These are phyloP conservation scores for Montipora cactus DNA, from an alignment of 64 coral and sea anemone species.

Conservation along the genomic window DNA sequence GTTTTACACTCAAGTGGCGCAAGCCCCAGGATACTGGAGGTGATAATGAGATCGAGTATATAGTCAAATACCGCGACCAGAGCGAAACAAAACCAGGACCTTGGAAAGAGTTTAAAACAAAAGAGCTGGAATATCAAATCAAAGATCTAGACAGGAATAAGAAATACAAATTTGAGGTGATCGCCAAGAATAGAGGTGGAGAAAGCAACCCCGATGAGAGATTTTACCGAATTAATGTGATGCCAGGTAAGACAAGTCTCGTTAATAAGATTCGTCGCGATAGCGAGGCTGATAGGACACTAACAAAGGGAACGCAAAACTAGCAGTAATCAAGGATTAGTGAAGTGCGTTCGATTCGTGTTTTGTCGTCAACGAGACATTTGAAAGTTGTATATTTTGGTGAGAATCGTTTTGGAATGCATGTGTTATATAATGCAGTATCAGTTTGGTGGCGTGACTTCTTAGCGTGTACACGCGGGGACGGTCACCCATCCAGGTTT, in stretches of 20 bases:
- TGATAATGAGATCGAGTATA: conserved; percentile 37
- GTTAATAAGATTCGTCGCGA: too few species aligned
- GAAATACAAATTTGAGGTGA: conserved; percentile 23
- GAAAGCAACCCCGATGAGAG: neutral
- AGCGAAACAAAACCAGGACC: neutral
- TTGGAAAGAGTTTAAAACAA: neutral
- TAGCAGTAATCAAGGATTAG: neutral
- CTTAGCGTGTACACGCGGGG: too few species aligned
- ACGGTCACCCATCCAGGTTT: too few species aligned
- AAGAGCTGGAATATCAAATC: neutral
- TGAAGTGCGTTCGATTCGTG: too few species aligned
- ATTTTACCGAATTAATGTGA: neutral
- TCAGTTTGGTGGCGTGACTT: too few species aligned
- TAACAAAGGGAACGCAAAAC: too few species aligned
- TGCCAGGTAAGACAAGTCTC: too few species aligned
- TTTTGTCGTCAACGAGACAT: too few species aligned
- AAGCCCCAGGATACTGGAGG: conserved; percentile 34
- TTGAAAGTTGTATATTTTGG: too few species aligned
- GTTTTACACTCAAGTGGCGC: conserved; percentile 54
- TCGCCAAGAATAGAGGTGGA: neutral
- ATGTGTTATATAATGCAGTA: too few species aligned
- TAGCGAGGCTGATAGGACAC: too few species aligned
- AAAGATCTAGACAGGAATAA: neutral
- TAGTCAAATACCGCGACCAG: neutral
- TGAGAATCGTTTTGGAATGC: too few species aligned